Base-by-base conservation (phyloP, 2,797 vertebrate species). In the Liasis olivaceus region DNA sequence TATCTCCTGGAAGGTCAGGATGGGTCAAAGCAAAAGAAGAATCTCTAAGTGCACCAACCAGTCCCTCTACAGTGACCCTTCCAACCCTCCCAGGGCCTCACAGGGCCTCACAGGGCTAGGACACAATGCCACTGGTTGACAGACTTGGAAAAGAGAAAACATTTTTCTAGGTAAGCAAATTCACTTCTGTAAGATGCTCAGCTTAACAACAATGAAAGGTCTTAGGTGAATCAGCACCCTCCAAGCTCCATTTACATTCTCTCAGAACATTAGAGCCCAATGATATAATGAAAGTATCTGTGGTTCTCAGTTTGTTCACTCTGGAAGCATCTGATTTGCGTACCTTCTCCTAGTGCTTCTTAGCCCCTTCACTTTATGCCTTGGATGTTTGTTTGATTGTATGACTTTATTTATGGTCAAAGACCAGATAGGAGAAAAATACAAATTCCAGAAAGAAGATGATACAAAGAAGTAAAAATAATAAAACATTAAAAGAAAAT, bases 1-100 rank as follows among this genome's bases (percentile, higher is more conserved):
- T 93, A 93, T 93, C 92, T 93, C 31, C 60, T 58, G 15, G 51
- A 66, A 93, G 92, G 92, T 93, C 92, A 93, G 51, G 51, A 88
- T 64, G 90, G 93, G 93, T 93, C 93, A 89, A 5, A 62, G 56
- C 87, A 20, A 89, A 89, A 90, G 62, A 69, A 88, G 87, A 62
- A 93, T 85, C 93, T 47, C 63, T 91, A 86, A 89, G 69, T 91
- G 66, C 69, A 66, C 69, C 31, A 17, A 88, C 66, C 6, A 12
- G 64, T 84, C 59, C 15, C 3, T 88, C 85, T 51, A 20, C 72
- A 36, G 51, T 22, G 59, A 88, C 66, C 60, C 31, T n/a, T 26
- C 26, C 8, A 24, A 7, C 88, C 64, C 20, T 36, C 17, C 12
- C 9, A 56, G 64, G 88, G 28, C 69, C 66, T 62, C 28, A 22